Percentiles rank a stretch among this genome's conserved stretches.
These are phyloP conservation scores for Ceratosolen solmsi DNA, from an alignment of 1,140 invertebrate genomes.

Conservation along the genomic window DNA sequence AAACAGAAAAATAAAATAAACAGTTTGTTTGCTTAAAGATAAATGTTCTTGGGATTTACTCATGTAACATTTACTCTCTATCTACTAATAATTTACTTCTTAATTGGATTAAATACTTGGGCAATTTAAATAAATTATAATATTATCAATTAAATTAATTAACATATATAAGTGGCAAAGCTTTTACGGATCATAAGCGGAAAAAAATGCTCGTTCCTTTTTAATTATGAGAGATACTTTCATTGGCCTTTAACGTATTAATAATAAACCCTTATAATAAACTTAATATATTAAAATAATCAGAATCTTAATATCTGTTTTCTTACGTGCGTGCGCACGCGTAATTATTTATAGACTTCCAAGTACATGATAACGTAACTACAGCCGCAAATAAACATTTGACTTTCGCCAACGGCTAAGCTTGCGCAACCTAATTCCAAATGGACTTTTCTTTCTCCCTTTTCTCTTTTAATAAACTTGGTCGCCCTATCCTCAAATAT, in stretches of 20 bases:
- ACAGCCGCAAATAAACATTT: not conserved
- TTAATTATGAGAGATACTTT: slow-evolving; percentile 7
- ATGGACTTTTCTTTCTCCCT: not conserved
- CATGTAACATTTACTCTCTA: not conserved
- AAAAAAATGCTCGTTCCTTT: not conserved
- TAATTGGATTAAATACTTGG: not conserved
- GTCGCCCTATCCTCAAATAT: not conserved
- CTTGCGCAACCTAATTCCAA: not conserved
- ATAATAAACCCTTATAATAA: not conserved
- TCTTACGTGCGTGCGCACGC: not conserved
- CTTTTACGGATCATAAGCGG: not conserved
- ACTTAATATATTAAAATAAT: slow-evolving; percentile 4
- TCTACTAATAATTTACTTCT: no score
- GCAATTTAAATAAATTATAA: not conserved
- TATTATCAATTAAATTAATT: slow-evolving; percentile 8
- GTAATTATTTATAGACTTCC: slow-evolving; percentile 39
- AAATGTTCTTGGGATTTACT: not conserved
- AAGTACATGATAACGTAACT: not conserved
- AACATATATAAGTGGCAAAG: slow-evolving; percentile 1
- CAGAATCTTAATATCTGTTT: not conserved
- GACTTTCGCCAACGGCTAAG: not conserved
- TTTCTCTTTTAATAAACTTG: not conserved
- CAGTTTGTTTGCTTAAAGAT: not conserved
- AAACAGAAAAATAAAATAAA: not conserved
- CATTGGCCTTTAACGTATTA: not conserved